phyloP scores from a whole-genome alignment of 2,797 vertebrate genomes.

The Lepus oiostolus region DNA sequence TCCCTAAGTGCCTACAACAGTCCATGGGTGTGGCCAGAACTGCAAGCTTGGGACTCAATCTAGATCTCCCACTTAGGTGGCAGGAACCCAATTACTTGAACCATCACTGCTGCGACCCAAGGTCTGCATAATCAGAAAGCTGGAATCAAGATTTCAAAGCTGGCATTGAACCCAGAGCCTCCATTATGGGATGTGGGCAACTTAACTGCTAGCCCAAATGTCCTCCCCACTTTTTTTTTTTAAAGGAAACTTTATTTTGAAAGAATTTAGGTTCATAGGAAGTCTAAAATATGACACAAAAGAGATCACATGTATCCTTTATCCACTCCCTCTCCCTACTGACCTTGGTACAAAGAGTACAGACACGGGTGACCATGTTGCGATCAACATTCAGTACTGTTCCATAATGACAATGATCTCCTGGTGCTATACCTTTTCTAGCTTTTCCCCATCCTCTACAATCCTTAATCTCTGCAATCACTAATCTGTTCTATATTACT shows the following conservation, averaged over 20 bases:
- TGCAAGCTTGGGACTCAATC: too few species aligned
- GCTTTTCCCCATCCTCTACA: neutral
- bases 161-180: too few species aligned
- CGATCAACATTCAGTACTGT: neutral
- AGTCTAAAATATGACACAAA: conserved; percentile 39
- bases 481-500: neutral
- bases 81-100: too few species aligned
- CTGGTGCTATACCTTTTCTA: neutral
- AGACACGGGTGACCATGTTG: neutral
- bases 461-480: neutral
- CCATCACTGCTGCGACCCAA: too few species aligned
- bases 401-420: neutral
- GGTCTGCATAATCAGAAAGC: too few species aligned
- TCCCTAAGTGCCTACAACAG: too few species aligned
- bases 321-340: neutral
- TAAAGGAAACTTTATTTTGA: conserved; percentile 18
- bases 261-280: neutral
- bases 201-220: neutral
- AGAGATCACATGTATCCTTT: neutral
- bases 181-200: too few species aligned
- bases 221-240: neutral
- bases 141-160: too few species aligned
- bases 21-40: too few species aligned
- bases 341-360: neutral
- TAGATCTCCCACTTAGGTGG: too few species aligned